These are phyloP conservation scores for Tinamus guttatus DNA, from an alignment of 2,113 vertebrate species.

Conservation along the genomic window DNA sequence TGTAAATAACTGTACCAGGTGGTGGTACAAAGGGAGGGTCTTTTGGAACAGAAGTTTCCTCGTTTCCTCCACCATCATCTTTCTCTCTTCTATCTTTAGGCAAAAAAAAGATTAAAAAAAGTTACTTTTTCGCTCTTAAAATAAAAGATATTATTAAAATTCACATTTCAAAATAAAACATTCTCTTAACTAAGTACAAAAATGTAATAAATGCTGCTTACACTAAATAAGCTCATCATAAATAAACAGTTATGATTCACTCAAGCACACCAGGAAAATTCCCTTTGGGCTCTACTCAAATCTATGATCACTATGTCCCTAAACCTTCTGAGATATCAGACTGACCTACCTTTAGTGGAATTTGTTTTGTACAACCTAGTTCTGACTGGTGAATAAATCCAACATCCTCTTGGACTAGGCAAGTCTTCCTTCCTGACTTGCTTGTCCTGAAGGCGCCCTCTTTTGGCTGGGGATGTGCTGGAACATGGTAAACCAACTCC, in stretches of 20 bases:
- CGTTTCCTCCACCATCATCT: constrained; percentile 61
- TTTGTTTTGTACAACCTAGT: constrained; percentile 18
- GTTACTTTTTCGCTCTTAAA: neutral
- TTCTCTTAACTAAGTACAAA: neutral
- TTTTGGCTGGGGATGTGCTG: constrained; percentile 67
- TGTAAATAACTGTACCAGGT: constrained; percentile 78
- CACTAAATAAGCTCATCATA: neutral
- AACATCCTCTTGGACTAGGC: constrained; percentile 70
- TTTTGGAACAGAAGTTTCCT: constrained; percentile 42
- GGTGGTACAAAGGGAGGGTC: constrained; percentile 71
- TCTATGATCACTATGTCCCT: neutral
- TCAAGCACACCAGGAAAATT: neutral
- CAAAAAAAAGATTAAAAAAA: neutral
- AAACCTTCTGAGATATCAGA: neutral
- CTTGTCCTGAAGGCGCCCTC: neutral
- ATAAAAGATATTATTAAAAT: neutral
- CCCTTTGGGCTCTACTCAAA: neutral
- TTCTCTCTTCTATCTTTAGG: constrained; percentile 18
- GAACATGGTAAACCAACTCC: constrained; percentile 82
- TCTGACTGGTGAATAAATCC: constrained; percentile 79
- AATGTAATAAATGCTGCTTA: neutral
- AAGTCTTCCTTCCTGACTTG: constrained; percentile 34
- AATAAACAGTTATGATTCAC: neutral
- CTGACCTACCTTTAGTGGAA: constrained; percentile 69
- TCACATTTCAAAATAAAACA: neutral